Percentiles rank a stretch among this genome's conserved stretches.
These are phyloP conservation scores for Melanchra persicariae DNA, from an alignment of 2,888 invertebrate species.

Conservation along the genomic window DNA sequence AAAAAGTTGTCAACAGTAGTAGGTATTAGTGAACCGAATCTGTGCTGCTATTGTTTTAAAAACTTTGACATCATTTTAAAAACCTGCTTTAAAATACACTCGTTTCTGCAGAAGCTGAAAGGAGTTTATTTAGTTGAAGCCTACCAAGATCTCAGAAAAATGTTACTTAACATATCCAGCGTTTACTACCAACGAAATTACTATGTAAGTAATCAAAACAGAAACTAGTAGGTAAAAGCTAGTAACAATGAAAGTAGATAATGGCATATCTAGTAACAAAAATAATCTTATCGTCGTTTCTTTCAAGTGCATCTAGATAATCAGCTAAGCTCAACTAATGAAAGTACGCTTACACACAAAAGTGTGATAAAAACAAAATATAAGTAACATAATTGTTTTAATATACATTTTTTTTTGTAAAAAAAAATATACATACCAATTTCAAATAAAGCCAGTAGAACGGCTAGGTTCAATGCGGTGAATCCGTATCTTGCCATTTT, in stretches of 20 bases:
- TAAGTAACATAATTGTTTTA: too few species aligned
- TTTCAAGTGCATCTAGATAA: slow-evolving; percentile 49
- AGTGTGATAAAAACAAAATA: slow-evolving; percentile 29
- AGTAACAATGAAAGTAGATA: slow-evolving; percentile 16
- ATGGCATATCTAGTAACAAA: slow-evolving; percentile 4
- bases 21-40: not conserved
- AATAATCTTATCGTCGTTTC: slow-evolving; percentile 45
- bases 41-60: not conserved
- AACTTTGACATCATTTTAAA: not conserved
- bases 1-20: not conserved
- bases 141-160: slow-evolving; percentile 17
- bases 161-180: slow-evolving; percentile 10
- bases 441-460: slow-evolving; percentile 83
- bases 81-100: not conserved
- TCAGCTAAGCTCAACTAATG: slow-evolving; percentile 17
- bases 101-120: not conserved
- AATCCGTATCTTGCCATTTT: slow-evolving; percentile 82
- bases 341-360: slow-evolving; percentile 56
- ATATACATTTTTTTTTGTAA: slow-evolving; percentile 15
- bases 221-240: slow-evolving; percentile 1
- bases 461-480: slow-evolving; percentile 77
- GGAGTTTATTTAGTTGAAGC: slow-evolving; percentile 28
- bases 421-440: slow-evolving; percentile 78
- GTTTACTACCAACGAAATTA: slow-evolving; percentile 3
- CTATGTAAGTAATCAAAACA: slow-evolving; percentile 1